Evolutionary conservation across 2,888 invertebrate genomes (phyloP), one percentile per base, ranked within the genome.

Genomic region (Brachyptera putata): DNA sequence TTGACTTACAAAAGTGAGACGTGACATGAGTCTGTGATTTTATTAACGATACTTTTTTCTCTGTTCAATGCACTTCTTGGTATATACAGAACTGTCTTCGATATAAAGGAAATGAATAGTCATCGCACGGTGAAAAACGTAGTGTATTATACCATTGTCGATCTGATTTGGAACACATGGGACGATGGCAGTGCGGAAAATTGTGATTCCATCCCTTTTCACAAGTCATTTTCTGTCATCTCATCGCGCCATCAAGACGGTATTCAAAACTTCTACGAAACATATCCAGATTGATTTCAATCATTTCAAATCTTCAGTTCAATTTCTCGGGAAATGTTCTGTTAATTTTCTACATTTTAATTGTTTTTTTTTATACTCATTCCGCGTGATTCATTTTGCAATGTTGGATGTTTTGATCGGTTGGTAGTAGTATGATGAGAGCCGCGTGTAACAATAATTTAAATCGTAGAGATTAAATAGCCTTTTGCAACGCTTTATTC

Each of bases 21-120:
- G 58, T 58, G 58, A 21, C 49, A 25, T 58, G 58, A 58, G 11
- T 58, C 48, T 24, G 58, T 34, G 37, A 58, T 58, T 49, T 58
- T 49, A 18, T 7, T 30, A 53, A 50, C 22, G 53, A 21, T 9
- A 18, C 3, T 11, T 34, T 36, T 53, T 53, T 53, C n/a, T 53
- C 36, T 34, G 14, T n/a, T 13, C 16, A 34, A 21, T 30, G 53
- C 53, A 43, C 21, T 53, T 53, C 53, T 53, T 18, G 36, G 53
- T 53, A 53, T n/a, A 22, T n/a, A 25, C 22, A 2, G 36, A 13
- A 18, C 13, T 3, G 22, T 21, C 16, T 11, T n/a, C 34, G 18
- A 22, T 53, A 36, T 21, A 53, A 11, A 36, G 53, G 18, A 53
- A 53, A 36, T 11, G 34, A 21, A 18, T 16, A 53, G 53, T 53